A percentile compares a stretch with the other conserved stretches of the same genome.
Evolutionary conservation across 2,797 vertebrate genomes (phyloP).

Genomic region (Geotrypetes seraphini): DNA sequence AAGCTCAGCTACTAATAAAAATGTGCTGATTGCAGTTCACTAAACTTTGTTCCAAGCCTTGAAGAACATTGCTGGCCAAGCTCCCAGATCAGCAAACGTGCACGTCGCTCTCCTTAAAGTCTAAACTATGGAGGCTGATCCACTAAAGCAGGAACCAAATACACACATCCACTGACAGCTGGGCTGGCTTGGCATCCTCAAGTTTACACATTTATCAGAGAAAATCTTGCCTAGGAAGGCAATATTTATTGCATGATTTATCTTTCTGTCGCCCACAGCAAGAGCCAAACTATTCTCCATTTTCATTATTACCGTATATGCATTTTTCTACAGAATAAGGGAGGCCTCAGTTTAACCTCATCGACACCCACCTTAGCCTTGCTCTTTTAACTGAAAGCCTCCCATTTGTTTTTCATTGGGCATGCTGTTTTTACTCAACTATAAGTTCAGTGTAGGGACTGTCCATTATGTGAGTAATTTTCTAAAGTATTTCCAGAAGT

Average conservation of each 20-base stretch:
- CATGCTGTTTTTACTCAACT: too few relatives aligned
- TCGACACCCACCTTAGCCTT: too few relatives aligned
- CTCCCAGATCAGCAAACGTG: slow-evolving; percentile 43
- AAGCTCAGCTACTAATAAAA: slow-evolving; percentile 34
- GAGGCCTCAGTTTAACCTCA: too few relatives aligned
- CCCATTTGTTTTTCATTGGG: too few relatives aligned
- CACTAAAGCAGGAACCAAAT: slow-evolving; percentile 47
- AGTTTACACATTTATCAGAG: slow-evolving; percentile 39
- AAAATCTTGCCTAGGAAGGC: slow-evolving; percentile 36
- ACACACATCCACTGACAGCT: slow-evolving; percentile 39
- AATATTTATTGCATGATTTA: slow-evolving; percentile 52
- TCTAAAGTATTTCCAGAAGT: too few relatives aligned
- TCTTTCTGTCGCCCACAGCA: slow-evolving; percentile 29
- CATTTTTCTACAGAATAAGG: too few relatives aligned
- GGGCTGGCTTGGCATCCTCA: slow-evolving; percentile 34
- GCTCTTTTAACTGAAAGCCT: too few relatives aligned
- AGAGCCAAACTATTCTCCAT: too few relatives aligned
- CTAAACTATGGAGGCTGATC: slow-evolving; percentile 21
- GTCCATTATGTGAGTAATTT: too few relatives aligned
- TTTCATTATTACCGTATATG: too few relatives aligned
- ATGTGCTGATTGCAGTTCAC: slow-evolving; percentile 42
- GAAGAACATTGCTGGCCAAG: slow-evolving; percentile 44
- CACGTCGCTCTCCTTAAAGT: slow-evolving; percentile 36
- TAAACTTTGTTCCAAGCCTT: slow-evolving; percentile 47
- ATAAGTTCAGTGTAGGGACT: too few relatives aligned